Base-by-base conservation (phyloP, 1,140 invertebrate genomes). In the Triops cancriformis region DNA sequence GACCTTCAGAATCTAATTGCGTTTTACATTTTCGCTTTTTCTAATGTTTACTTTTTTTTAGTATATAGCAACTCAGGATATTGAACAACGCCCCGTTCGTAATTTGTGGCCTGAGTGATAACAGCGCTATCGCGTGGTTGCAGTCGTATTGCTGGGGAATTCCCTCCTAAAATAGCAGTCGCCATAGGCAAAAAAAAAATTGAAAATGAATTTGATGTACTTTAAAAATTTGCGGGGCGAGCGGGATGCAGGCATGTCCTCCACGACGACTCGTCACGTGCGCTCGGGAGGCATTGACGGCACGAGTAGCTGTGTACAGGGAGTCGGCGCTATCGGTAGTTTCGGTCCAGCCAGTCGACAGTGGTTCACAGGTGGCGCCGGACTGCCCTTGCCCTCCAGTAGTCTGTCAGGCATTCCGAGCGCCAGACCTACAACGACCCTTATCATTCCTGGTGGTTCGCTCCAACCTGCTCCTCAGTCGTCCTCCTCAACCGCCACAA, bases 141-240 rank as follows among this genome's bases (percentile, higher is more conserved):
- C 72, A 72, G 2, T 72, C 72, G 26, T 72, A 27, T 9, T 41
- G 5, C 18, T 4, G 27, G 18, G 1, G 18, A 7, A 37, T 37
- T 37, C 7, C 7, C 2, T 37, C 31, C 31, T 7, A 37, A 37
- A 37, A 37, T 14, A 64, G 23, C 6, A 64, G 18, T 23, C 27
- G 77, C 28, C 0, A 0, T 4, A 28, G n/a, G 23, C 26, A 77
- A n/a, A 23, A 73, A 43, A 37, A 41, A 14, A 9, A 23, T 12
- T 75, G 41, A 51, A 37, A 28, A 79, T 79, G 78, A 79, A 79
- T 79, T 77, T 79, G 31, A 79, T 79, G 78, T 79, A 79, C 72
- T 79, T 79, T 45, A 79, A 79, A 51, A 79, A 75, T 76, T 73
- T 79, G 75, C 75, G 78, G 45, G 75, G 78, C 7, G 78, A 79